phyloP scores from a whole-genome alignment of 2,797 vertebrate species.

The Epinephelus coioides region DNA sequence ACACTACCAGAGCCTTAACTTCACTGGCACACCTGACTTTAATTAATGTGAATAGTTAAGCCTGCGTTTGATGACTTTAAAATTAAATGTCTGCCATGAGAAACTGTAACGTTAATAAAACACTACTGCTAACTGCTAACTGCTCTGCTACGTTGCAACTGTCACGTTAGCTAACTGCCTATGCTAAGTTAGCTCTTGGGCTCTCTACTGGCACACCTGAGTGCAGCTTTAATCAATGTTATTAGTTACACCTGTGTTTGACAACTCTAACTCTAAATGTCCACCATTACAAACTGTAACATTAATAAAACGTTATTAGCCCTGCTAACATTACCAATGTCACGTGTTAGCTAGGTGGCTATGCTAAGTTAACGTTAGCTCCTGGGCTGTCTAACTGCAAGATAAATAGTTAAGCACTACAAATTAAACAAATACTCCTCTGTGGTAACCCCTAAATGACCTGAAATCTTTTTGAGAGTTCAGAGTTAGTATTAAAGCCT shows the following conservation, averaged over 20 bases:
- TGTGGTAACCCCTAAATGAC: background rate
- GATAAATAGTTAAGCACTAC: background rate
- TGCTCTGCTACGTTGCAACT: too few relatives aligned
- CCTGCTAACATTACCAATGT: background rate
- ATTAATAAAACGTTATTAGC: background rate
- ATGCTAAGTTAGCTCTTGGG: too few relatives aligned
- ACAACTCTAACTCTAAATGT: background rate
- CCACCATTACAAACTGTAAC: accelerated
- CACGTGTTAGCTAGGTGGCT: background rate
- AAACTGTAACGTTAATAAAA: too few relatives aligned
- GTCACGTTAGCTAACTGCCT: too few relatives aligned
- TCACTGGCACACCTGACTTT: too few relatives aligned
- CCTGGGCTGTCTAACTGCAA: background rate
- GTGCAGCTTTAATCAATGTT: background rate
- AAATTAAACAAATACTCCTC: background rate
- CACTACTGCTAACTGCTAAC: too few relatives aligned
- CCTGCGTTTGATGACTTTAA: too few relatives aligned
- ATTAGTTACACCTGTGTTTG: constrained; percentile 25
- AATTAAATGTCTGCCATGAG: too few relatives aligned
- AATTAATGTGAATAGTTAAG: too few relatives aligned
- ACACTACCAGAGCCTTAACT: background rate
- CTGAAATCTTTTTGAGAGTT: background rate
- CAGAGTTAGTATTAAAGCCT: background rate
- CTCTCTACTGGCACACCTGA: background rate
- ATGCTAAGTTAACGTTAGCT: background rate